These are phyloP conservation scores for Samia ricini DNA, from an alignment of 1,140 invertebrate genomes.

Conservation along the genomic window DNA sequence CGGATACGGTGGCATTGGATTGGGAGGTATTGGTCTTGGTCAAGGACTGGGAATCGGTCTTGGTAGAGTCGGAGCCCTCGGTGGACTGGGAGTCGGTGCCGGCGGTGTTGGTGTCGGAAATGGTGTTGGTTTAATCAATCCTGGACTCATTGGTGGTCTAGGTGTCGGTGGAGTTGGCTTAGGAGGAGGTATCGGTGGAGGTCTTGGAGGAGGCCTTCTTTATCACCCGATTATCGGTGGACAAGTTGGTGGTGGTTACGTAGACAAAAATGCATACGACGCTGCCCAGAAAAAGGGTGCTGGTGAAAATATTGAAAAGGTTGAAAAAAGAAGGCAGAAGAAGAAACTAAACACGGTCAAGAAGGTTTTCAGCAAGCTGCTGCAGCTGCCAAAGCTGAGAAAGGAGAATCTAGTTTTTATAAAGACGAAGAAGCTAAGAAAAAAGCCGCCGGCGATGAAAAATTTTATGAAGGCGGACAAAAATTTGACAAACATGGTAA, in stretches of 20 bases:
- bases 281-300: conserved; percentile 77
- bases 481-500: conserved; percentile 78
- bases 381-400: conserved; percentile 70
- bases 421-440: conserved; percentile 78
- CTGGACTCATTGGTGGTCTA: conserved; percentile 43
- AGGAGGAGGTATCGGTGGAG: conserved; percentile 54
- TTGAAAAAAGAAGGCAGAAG: conserved; percentile 75
- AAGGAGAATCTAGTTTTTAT: conserved; percentile 78
- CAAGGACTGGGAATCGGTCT: conserved; percentile 26
- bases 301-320: conserved; percentile 75
- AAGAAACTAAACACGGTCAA: conserved; percentile 73
- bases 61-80: conserved; percentile 16
- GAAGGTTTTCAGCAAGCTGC: conserved; percentile 76
- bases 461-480: conserved; percentile 77
- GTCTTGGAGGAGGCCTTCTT: conserved; percentile 43
- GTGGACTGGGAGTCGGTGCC: conserved; percentile 12
- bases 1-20: conserved; percentile 35
- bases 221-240: conserved; percentile 52
- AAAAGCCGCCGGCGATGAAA: conserved; percentile 78
- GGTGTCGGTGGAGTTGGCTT: conserved; percentile 56
- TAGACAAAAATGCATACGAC: conserved; percentile 77
- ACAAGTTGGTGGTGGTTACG: conserved; percentile 72
- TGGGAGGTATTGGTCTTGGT: conserved; percentile 37
- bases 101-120: conserved; percentile 43
- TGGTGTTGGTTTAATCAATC: conserved; percentile 52